Conservation (phyloP, 2,888 invertebrate species). For the Hybos culiciformis region DNA sequence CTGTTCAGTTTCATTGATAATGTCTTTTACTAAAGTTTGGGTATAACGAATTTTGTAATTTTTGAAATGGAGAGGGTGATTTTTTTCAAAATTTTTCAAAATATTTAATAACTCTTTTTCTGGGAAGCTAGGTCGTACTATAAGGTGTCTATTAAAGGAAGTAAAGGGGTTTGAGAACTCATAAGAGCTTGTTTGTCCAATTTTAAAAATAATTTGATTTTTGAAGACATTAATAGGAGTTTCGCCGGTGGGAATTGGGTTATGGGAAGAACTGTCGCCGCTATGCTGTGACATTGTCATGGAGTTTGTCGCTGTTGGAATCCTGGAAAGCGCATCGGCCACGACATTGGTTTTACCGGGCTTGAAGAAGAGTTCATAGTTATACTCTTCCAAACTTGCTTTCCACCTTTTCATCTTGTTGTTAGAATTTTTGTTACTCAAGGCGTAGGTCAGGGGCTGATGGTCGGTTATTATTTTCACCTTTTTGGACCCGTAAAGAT, state of each 20-base stretch:
- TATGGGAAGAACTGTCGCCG: conserved; percentile 2
- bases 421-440: conserved; percentile 9
- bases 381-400: conserved; percentile 11
- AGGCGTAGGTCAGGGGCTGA: conserved; percentile 7
- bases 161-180: conserved; percentile 3
- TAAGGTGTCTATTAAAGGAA: conserved; percentile 1
- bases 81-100: too few relatives aligned
- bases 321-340: conserved; percentile 10
- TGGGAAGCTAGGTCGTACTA: neutral
- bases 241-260: neutral
- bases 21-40: too few relatives aligned
- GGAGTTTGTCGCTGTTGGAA: neutral
- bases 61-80: too few relatives aligned
- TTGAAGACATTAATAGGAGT: conserved; percentile 3
- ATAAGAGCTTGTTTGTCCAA: neutral
- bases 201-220: too few relatives aligned
- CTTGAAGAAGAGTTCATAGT: conserved; percentile 8
- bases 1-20: too few relatives aligned
- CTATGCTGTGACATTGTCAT: conserved; percentile 3
- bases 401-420: conserved; percentile 13
- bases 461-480: conserved; percentile 6
- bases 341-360: conserved; percentile 10
- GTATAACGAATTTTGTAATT: too few relatives aligned
- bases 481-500: conserved; percentile 5
- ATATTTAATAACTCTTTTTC: neutral